phyloP scores from a whole-genome alignment of 2,797 vertebrate genomes.

The Pyrocephalus nanus region DNA sequence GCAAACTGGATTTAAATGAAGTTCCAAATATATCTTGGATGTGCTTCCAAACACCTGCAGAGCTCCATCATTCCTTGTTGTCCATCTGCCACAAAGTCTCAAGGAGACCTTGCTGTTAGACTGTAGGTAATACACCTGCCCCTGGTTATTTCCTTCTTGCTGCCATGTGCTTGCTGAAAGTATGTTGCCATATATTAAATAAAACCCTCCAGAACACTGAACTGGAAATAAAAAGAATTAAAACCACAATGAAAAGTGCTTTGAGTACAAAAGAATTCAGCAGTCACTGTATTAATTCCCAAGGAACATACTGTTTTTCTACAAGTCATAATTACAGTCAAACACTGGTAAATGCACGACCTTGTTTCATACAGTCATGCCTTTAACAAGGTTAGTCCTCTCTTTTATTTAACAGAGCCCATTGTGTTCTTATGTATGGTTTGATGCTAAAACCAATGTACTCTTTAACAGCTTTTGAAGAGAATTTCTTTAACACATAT shows the following conservation, averaged over 20 bases:
- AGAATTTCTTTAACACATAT: neutral
- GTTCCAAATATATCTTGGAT: neutral
- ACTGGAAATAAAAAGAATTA: neutral
- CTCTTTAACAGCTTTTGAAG: neutral
- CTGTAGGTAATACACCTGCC: rapidly evolving
- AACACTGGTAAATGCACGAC: neutral
- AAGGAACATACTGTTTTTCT: neutral
- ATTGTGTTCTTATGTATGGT: neutral
- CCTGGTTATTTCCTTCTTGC: neutral
- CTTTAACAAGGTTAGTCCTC: slow-evolving; percentile 19
- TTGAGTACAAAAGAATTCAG: neutral
- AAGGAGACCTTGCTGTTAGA: neutral
- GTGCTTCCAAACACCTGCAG: neutral
- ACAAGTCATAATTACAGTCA: neutral
- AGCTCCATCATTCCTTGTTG: neutral
- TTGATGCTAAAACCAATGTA: neutral
- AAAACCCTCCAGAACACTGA: neutral
- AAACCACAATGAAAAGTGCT: neutral
- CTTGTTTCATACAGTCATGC: neutral
- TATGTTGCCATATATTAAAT: neutral
- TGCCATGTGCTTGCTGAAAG: neutral
- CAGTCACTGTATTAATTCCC: neutral
- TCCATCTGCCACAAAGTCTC: neutral
- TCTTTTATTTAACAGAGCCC: slow-evolving; percentile 1
- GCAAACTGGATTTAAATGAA: neutral